A percentile compares a stretch with the other conserved stretches of the same genome.
phyloP scores from a whole-genome alignment of 1,140 invertebrate species.

The Physella acuta region DNA sequence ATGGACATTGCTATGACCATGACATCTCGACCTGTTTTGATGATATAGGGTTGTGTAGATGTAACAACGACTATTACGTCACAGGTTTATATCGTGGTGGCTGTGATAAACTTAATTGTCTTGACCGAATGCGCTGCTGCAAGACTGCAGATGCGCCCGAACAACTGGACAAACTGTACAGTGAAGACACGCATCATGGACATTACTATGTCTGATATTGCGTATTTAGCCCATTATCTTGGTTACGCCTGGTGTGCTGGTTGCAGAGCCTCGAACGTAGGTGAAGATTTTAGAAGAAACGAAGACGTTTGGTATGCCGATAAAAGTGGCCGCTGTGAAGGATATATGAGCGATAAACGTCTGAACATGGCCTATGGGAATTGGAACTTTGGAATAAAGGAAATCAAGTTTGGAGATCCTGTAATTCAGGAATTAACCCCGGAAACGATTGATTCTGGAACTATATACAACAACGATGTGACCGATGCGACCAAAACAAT shows the following conservation, averaged over 20 bases:
- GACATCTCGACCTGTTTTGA: no score
- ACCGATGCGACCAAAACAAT: not conserved
- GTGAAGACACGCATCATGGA: not conserved
- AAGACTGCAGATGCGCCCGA: not conserved
- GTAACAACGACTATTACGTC: no score
- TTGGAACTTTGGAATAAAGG: no score
- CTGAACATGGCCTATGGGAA: no score
- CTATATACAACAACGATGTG: not conserved
- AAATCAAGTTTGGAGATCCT: constrained; percentile 5
- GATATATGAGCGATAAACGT: no score
- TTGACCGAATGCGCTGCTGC: not conserved
- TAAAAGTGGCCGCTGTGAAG: no score
- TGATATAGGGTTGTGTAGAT: no score
- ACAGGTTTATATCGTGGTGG: constrained; percentile 5
- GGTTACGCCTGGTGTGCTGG: constrained; percentile 4
- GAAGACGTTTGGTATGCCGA: no score
- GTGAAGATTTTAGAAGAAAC: no score
- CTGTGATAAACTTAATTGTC: not conserved
- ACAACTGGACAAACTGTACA: not conserved
- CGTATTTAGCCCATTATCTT: not conserved
- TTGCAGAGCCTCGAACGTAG: no score
- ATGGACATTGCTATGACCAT: no score
- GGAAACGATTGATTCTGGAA: not conserved
- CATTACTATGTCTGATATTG: constrained; percentile 3
- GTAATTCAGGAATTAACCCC: not conserved